phyloP scores from a whole-genome alignment of 2,797 vertebrate species.

The Hylomyscus alleni region DNA sequence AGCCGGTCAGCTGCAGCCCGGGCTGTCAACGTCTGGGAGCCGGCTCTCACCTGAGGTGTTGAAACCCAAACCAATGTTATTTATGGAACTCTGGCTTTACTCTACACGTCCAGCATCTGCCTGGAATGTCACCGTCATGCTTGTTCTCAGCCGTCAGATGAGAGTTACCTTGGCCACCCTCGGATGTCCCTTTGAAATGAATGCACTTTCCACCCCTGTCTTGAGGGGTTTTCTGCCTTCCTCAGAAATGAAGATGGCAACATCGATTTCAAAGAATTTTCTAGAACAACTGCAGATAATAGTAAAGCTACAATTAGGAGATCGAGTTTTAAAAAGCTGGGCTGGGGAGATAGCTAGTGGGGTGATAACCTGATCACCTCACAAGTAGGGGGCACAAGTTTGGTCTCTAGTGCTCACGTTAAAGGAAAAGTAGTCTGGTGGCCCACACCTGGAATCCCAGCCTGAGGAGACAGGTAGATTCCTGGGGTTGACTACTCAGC shows the following conservation, averaged over 20 bases:
- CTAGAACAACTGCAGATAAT: slow-evolving; percentile 47
- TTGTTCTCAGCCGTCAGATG: slow-evolving; percentile 32
- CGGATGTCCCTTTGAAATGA: slow-evolving; percentile 26
- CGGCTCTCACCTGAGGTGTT: slow-evolving; percentile 63
- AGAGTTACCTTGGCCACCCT: slow-evolving; percentile 70
- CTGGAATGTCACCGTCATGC: slow-evolving; percentile 51
- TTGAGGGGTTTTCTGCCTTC: slow-evolving; percentile 60
- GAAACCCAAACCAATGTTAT: slow-evolving; percentile 72
- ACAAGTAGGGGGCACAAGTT: neutral
- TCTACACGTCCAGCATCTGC: slow-evolving; percentile 20
- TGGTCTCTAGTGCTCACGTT: neutral
- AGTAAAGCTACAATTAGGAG: slow-evolving; percentile 18
- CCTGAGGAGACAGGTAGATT: neutral
- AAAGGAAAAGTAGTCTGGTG: neutral
- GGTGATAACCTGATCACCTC: neutral
- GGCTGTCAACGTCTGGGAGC: slow-evolving; percentile 81
- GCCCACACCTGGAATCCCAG: neutral
- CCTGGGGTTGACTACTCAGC: neutral
- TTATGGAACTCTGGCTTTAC: slow-evolving; percentile 47
- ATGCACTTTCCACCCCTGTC: neutral
- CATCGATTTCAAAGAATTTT: slow-evolving; percentile 49
- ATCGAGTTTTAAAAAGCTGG: neutral
- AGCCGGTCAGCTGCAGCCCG: slow-evolving; percentile 72
- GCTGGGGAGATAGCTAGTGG: neutral
- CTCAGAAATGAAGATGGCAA: slow-evolving; percentile 35